phyloP scores from a whole-genome alignment of 2,888 invertebrate genomes.

The Ctenicera cuprea region DNA sequence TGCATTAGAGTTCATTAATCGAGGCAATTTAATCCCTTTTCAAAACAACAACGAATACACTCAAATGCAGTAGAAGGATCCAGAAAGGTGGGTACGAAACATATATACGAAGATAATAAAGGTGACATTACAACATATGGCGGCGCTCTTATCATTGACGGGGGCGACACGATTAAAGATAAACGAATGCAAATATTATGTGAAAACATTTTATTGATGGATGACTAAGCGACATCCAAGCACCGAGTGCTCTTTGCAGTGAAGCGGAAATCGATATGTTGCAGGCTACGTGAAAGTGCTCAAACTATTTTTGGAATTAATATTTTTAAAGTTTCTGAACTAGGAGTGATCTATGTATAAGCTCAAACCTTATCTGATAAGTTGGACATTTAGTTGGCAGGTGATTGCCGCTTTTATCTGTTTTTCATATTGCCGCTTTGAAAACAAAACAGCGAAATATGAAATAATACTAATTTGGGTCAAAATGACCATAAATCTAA shows the following conservation, averaged over 20 bases:
- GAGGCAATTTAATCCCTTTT: slow-evolving; percentile 4
- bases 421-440: neutral
- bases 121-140: slow-evolving; percentile 36
- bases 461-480: slow-evolving; percentile 12
- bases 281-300: slow-evolving; percentile 34
- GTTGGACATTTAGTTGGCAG: neutral
- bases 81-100: neutral
- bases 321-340: slow-evolving; percentile 10
- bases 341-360: slow-evolving; percentile 1
- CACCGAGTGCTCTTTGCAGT: slow-evolving; percentile 36
- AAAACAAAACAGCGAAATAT: neutral
- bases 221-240: slow-evolving; percentile 43
- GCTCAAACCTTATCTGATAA: slow-evolving; percentile 9
- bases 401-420: neutral
- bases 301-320: slow-evolving; percentile 33
- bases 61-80: neutral
- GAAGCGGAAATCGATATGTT: slow-evolving; percentile 41
- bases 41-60: neutral
- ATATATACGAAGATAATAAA: neutral
- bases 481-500: slow-evolving; percentile 4
- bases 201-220: slow-evolving; percentile 46
- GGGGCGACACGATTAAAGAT: slow-evolving; percentile 41
- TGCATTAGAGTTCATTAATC: slow-evolving; percentile 17
- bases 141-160: slow-evolving; percentile 3
- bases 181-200: slow-evolving; percentile 50